Base-by-base conservation (phyloP, 2,888 invertebrate species). In the Hydropsyche betteni region DNA sequence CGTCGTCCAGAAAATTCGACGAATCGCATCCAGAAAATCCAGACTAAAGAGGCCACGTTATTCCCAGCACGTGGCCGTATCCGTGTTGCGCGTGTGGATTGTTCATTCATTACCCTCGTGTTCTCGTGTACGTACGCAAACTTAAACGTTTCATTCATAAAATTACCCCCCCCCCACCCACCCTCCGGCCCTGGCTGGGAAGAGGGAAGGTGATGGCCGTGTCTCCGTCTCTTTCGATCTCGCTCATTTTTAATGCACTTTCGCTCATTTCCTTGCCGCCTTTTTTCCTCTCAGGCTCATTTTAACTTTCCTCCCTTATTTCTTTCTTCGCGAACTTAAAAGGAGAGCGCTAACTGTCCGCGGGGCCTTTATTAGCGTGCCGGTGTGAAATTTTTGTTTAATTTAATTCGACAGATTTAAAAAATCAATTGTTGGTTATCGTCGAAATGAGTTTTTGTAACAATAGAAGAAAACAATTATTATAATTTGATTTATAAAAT, bases 141-240 rank as follows among this genome's bases (percentile, higher is more conserved):
- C 53, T 68, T 74, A 74, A 74, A 55, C 68, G 69, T 8, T 74
- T 69, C 74, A 74, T 74, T 74, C 74, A 74, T 74, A 69, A 74
- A 74, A 74, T 74, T 74, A 74, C 55, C 44, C 38, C 24, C 7
- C 16, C 6, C 24, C 24, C n/a, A n/a, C 24, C 24, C 24, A 24
- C 24, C 24, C 51, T 8, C 10, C 51, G 3, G 1, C 51, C 24
- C 24, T 24, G 44, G 44, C 44, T 1, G 10, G 44, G 7, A 10
- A 44, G 44, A 44, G 44, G 10, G 10, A 44, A 10, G 10, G 16
- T 8, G n/a, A 16, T n/a, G 24, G 53, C 10, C 12, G 61, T 61
- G 74, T 16, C 53, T 64, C 52, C 53, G n/a, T 73, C 73, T 24
- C 74, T 38, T 36, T 68, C 74, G 24, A 10, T 24, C 74, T 64